Evolutionary conservation across 2,888 invertebrate genomes (phyloP), one percentile per base, ranked within the genome.

Genomic region (Clistopyga incitator): DNA sequence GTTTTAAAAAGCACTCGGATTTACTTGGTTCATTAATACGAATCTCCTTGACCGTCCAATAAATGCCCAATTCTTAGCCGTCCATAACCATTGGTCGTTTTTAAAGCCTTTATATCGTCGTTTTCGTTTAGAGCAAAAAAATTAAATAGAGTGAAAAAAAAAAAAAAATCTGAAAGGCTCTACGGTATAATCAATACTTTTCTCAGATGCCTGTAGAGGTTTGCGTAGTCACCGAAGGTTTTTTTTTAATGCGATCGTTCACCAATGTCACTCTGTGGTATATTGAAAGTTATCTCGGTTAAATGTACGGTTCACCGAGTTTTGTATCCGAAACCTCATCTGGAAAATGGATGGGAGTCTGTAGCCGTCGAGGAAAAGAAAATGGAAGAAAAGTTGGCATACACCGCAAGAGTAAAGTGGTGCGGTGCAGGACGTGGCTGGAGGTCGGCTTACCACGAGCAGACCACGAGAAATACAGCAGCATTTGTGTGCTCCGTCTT

Each of bases 301-400:
- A 18, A 18, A 18, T 38, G 34, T 64, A 65, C 72, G 64, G 52
- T 65, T 52, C 45, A 64, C 20, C 29, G 72, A 20, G 72, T 54
- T 13, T 65, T 54, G 71, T 54, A 64, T 54, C 72, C 61, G 74
- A 70, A 64, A 68, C 50, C 52, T 81, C 76, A 76, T 71, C 76
- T 56, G 25, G 34, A 13, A 71, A 81, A 81, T 71, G 71, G 71
- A 81, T 65, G 76, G 25, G 18, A 56, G 6, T 25, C 45, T 15
- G 65, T 20, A 29, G 3, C 23, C 34, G 45, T 42, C 25, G 20
- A 38, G 52, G 20, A 18, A 34, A 45, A 6, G 42, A 29, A 78
- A 59, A 72, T 25, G n/a, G 23, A 47, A 61, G 54, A 56, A 82
- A 65, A 79, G 82, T 78, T 82, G 65, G 54, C n/a, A 13, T 50